These are phyloP conservation scores for Drosophila subsilvestris DNA, from an alignment of 2,888 invertebrate genomes.

Conservation along the genomic window DNA sequence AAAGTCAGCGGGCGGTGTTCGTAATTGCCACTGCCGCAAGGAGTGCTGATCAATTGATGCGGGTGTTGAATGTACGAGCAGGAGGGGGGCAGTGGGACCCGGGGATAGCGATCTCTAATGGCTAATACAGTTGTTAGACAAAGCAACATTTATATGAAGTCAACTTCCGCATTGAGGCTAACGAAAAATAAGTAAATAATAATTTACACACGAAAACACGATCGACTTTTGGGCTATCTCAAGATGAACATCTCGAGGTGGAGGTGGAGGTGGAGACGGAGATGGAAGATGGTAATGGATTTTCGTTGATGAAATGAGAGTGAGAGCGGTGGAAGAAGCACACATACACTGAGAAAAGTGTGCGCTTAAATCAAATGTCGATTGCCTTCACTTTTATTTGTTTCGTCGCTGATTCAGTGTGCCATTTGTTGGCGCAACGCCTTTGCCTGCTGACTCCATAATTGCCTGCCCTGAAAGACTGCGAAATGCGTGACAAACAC, in stretches of 20 bases:
- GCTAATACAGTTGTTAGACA: constrained; percentile 76
- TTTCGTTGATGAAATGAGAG: neutral
- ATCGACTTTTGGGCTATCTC: constrained; percentile 34
- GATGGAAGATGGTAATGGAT: neutral
- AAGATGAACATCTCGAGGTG: constrained; percentile 15
- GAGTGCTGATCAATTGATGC: constrained; percentile 39
- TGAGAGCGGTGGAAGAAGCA: constrained; percentile 3
- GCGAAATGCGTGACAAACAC: constrained; percentile 1
- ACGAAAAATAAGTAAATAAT: constrained; percentile 19
- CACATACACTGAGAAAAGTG: constrained; percentile 11
- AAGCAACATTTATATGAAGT: constrained; percentile 51
- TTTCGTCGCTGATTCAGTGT: constrained; percentile 34
- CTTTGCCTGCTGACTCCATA: constrained; percentile 25
- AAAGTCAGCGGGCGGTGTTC: constrained; percentile 72
- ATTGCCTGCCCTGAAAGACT: constrained; percentile 26
- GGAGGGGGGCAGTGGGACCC: neutral
- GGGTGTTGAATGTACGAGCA: constrained; percentile 13
- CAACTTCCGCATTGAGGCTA: constrained; percentile 63
- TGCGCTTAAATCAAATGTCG: constrained; percentile 23
- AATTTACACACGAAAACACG: constrained; percentile 46
- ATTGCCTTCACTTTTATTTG: constrained; percentile 28
- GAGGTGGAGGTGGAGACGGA: neutral
- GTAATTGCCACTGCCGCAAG: constrained; percentile 63
- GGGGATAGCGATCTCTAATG: constrained; percentile 9
- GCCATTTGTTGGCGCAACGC: constrained; percentile 44